Base-by-base conservation (phyloP, 2,888 invertebrate genomes). In the Scaptodrosophila latifasciaeformis region DNA sequence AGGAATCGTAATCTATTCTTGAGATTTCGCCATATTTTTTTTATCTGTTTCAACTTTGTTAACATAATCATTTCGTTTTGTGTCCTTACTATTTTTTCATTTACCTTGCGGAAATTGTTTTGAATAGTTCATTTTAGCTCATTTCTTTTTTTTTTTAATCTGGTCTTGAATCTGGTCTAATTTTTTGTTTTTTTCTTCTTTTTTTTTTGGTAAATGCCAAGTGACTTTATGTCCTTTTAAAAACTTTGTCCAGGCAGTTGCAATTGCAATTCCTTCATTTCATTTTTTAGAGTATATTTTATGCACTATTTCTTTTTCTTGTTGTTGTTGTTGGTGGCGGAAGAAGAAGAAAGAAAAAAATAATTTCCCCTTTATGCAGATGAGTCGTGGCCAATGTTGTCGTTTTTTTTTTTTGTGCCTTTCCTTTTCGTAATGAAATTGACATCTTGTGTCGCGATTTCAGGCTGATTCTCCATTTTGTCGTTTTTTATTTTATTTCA, bases 321-420 rank as follows among this genome's bases (percentile, higher is more conserved):
- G 31, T 49, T 45, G 48, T 17, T 30, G n/a, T n/a, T n/a, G n/a
- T n/a, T n/a, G n/a, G n/a, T n/a, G n/a, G n/a, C n/a, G n/a, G n/a
- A 21, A 40, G 37, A 52, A 50, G 34, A 31, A 35, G 17, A 46
- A 18, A 49, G 65, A 27, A 62, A 5, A 63, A 77, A 67, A 67
- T 70, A 75, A 76, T 76, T 76, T 76, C 75, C 72, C 72, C 62
- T 78, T 78, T 78, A 76, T 76, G 75, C 75, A 78, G 75, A 76
- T 76, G 74, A 74, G 78, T 69, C 40, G 19, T 45, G 54, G 42
- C n/a, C n/a, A n/a, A n/a, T n/a, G n/a, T n/a, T n/a, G n/a, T n/a
- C n/a, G n/a, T n/a, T n/a, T n/a, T n/a, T n/a, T n/a, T n/a, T n/a
- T n/a, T n/a, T n/a, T n/a, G n/a, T n/a, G n/a, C n/a, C n/a, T n/a